These are phyloP conservation scores for Deilephila porcellus DNA, from an alignment of 2,888 invertebrate genomes.

Conservation along the genomic window DNA sequence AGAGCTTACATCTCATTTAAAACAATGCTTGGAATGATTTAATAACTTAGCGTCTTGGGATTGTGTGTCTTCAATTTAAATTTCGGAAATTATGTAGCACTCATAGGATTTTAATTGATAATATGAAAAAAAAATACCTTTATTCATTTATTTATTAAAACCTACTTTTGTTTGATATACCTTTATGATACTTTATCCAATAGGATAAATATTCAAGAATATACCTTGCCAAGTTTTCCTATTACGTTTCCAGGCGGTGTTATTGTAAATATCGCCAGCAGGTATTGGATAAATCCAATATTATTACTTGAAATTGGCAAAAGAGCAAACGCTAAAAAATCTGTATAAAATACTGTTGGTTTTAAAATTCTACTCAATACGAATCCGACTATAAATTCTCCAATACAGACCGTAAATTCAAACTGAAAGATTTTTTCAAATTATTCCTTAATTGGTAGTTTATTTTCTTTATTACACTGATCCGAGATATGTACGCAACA, in stretches of 20 bases:
- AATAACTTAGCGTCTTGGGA: too few relatives aligned
- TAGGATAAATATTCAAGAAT: not conserved
- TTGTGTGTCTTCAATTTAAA: not conserved
- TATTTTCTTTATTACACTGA: too few relatives aligned
- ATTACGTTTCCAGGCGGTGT: not conserved
- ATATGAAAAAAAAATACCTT: too few relatives aligned
- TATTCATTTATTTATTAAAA: too few relatives aligned
- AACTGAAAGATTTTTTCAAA: not conserved
- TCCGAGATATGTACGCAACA: too few relatives aligned
- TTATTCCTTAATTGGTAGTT: too few relatives aligned
- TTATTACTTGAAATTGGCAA: conserved; percentile 9
- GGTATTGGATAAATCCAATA: conserved; percentile 13
- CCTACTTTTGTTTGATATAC: too few relatives aligned
- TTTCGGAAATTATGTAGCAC: not conserved
- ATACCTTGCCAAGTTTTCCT: conserved; percentile 1
- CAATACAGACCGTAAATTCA: not conserved
- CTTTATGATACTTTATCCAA: not conserved
- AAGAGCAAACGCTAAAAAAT: conserved; percentile 3
- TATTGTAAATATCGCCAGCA: conserved; percentile 1
- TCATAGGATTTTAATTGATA: too few relatives aligned
- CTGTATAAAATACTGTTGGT: conserved; percentile 23
- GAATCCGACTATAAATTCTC: not conserved
- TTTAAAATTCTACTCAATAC: conserved; percentile 11
- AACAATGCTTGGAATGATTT: too few relatives aligned
- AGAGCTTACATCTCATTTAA: too few relatives aligned